Percentiles rank a stretch among this genome's conserved stretches.
These are phyloP conservation scores for Lamproptera curius DNA, from an alignment of 2,888 invertebrate species.

Conservation along the genomic window DNA sequence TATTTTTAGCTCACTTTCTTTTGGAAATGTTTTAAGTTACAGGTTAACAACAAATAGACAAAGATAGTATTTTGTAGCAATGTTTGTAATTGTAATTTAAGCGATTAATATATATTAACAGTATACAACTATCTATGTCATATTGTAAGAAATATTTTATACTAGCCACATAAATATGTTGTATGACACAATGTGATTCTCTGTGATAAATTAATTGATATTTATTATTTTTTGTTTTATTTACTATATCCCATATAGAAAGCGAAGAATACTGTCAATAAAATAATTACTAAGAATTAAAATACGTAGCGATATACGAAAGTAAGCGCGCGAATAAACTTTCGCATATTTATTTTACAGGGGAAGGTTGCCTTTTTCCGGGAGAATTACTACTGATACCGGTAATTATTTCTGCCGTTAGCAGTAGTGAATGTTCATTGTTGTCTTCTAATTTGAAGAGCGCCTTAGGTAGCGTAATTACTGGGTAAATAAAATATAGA, in stretches of 20 bases:
- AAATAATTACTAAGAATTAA: too few relatives aligned
- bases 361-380: too few relatives aligned
- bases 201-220: slow-evolving; percentile 78
- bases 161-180: slow-evolving; percentile 75
- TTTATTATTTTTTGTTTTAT: slow-evolving; percentile 61
- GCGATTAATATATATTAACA: slow-evolving; percentile 43
- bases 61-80: slow-evolving; percentile 55
- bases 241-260: slow-evolving; percentile 28
- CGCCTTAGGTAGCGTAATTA: too few relatives aligned
- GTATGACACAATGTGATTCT: slow-evolving; percentile 78
- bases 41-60: slow-evolving; percentile 27
- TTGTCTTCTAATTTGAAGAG: too few relatives aligned
- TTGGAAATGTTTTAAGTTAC: slow-evolving; percentile 26
- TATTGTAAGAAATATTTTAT: slow-evolving; percentile 68
- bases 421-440: too few relatives aligned
- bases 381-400: too few relatives aligned
- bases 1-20: slow-evolving; percentile 49
- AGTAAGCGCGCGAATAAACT: too few relatives aligned
- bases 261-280: too few relatives aligned
- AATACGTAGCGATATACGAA: too few relatives aligned
- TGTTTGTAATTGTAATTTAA: slow-evolving; percentile 47
- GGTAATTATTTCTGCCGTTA: too few relatives aligned
- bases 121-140: slow-evolving; percentile 43
- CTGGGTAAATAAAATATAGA: too few relatives aligned
- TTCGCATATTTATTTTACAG: too few relatives aligned